phyloP scores from a whole-genome alignment of 2,888 invertebrate genomes.

The Pteria penguin region DNA sequence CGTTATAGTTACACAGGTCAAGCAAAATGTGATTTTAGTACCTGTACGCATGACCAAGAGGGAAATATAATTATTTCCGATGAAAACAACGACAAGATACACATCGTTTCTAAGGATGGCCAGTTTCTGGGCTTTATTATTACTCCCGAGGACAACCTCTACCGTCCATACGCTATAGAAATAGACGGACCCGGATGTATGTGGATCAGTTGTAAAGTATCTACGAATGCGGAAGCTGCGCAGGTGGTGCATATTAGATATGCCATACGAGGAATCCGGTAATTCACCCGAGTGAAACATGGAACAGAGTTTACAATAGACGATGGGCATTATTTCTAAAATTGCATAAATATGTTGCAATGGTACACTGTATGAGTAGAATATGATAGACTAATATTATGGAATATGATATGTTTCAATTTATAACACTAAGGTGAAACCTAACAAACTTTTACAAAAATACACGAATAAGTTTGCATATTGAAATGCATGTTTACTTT shows the following conservation, averaged over 20 bases:
- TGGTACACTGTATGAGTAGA: too few species aligned
- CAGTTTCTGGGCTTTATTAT: constrained; percentile 4
- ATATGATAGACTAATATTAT: too few species aligned
- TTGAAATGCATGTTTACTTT: too few species aligned
- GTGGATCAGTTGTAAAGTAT: constrained; percentile 20
- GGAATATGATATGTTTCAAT: too few species aligned
- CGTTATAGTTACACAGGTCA: constrained; percentile 6
- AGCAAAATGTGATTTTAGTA: constrained; percentile 9
- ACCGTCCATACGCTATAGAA: constrained; percentile 5
- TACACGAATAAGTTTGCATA: too few species aligned
- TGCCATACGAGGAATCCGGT: too few species aligned
- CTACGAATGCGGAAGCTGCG: constrained; percentile 5
- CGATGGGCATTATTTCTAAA: too few species aligned
- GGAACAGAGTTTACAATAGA: too few species aligned
- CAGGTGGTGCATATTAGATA: constrained; percentile 14
- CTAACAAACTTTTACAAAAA: too few species aligned
- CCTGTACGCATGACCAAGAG: constrained; percentile 1
- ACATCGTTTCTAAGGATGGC: constrained; percentile 10
- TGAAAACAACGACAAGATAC: constrained; percentile 6
- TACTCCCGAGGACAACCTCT: constrained; percentile 1
- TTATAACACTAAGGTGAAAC: too few species aligned
- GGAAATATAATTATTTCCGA: constrained; percentile 24
- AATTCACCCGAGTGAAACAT: too few species aligned
- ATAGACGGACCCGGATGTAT: not conserved
- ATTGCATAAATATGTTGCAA: too few species aligned